Base-by-base conservation (phyloP, 1,140 invertebrate species). In the Panagrolaimus sp. region DNA sequence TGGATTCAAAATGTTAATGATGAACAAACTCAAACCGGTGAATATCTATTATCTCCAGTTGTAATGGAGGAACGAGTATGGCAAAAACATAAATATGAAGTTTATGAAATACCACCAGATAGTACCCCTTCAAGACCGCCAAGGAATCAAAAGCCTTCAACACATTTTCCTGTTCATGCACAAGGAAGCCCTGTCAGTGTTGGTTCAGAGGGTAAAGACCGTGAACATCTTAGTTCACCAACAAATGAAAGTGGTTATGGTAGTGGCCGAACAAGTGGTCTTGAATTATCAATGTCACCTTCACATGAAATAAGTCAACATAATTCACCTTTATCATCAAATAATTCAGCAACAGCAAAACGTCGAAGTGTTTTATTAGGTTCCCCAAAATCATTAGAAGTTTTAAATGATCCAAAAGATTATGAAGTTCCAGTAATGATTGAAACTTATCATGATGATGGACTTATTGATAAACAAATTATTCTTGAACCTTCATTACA, bases 221-320 rank as follows among this genome's bases (percentile, higher is more conserved):
- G 52, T 58, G 52, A 58, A 58, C 21, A 26, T 10, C 28, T 58
- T 21, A 58, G 28, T 28, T 58, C 52, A 26, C 52, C 52, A 58
- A 58, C 52, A 26, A 28, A 28, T 17, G 52, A 58, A 58, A 58
- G 52, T 58, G 52, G 52, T 58, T 58, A 58, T 58, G 52, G 28
- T 58, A 26, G 21, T 26, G 52, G 52, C 12, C 52, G 52, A 28
- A 21, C 21, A 58, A 58, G 52, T 58, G 52, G 52, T 58, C n/a
- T 58, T 12, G 52, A 58, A 58, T 58, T 58, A 28, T 58, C 52
- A 12, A 58, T 58, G 52, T 28, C 52, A 12, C 52, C 52, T 21
- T 58, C 52, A 26, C 15, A 58, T 21, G 28, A 58, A 26, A 28
- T 58, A 28, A 58, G 52, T 28, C 52, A 58, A 58, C 28, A 26